A percentile compares a stretch with the other conserved stretches of the same genome.
Conservation (phyloP, 2,113 vertebrate genomes). For the Nannospalax galili region DNA sequence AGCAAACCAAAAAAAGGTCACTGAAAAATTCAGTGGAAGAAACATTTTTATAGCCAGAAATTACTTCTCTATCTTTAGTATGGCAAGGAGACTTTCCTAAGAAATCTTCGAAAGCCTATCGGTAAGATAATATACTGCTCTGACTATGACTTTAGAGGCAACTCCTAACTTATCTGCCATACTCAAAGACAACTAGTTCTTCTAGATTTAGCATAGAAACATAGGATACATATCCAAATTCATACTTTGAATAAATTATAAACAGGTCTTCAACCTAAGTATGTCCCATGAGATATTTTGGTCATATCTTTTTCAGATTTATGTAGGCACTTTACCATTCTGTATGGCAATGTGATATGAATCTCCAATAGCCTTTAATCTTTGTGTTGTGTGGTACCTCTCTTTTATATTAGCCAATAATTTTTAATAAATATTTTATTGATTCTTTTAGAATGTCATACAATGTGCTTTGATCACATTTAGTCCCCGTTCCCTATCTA, state of each 20-base stretch:
- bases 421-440: background rate
- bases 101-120: background rate
- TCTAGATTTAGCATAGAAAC: background rate
- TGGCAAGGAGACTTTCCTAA: background rate
- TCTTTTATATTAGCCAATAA: background rate
- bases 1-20: slow-evolving; percentile 38
- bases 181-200: background rate
- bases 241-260: background rate
- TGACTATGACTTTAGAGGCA: background rate
- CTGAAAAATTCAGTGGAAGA: background rate
- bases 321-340: background rate
- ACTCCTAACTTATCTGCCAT: background rate
- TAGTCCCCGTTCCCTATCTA: too few relatives aligned
- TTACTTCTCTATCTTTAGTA: background rate
- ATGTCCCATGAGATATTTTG: background rate
- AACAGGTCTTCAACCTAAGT: background rate
- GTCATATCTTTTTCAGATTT: background rate
- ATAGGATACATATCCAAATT: background rate
- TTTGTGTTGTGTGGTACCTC: background rate
- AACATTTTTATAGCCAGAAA: background rate
- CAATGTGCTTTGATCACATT: too few relatives aligned
- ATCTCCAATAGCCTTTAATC: background rate
- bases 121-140: background rate
- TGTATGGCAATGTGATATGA: background rate
- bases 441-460: too few relatives aligned